phyloP scores from a whole-genome alignment of 2,888 invertebrate genomes.

The Acholoe squamosa region DNA sequence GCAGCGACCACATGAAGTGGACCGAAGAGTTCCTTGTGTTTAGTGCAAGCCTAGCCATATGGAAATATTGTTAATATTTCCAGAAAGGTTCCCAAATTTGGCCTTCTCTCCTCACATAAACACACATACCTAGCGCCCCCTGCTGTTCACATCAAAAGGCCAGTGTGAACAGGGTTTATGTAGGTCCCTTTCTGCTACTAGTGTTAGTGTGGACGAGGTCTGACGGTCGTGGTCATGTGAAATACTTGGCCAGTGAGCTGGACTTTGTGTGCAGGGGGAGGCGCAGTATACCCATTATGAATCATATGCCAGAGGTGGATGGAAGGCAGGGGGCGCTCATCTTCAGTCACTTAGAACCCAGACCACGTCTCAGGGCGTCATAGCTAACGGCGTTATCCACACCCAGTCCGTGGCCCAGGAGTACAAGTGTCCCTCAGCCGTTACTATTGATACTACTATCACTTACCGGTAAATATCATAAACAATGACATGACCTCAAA shows the following conservation, averaged over 20 bases:
- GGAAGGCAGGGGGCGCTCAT: background rate
- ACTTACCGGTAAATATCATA: too few species aligned
- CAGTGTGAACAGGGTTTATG: background rate
- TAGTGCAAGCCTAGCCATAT: background rate
- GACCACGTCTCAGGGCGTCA: background rate
- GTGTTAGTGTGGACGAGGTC: background rate
- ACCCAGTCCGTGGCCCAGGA: background rate
- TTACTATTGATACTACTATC: background rate
- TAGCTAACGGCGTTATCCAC: constrained; percentile 9
- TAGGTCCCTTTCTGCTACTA: background rate
- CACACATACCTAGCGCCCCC: constrained; percentile 1
- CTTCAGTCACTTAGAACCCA: background rate
- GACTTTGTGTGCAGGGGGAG: background rate
- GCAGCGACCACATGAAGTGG: background rate
- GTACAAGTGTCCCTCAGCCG: background rate
- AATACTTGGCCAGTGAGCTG: constrained; percentile 21
- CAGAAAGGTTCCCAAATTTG: constrained; percentile 1
- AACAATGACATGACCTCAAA: too few species aligned
- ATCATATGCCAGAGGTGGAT: background rate
- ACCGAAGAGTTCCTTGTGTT: background rate
- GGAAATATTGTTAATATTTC: constrained; percentile 18
- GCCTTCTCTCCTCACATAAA: background rate
- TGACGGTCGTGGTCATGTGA: background rate
- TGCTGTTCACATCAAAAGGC: background rate
- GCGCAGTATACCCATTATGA: background rate